Evolutionary conservation across 2,888 invertebrate genomes (phyloP).

Genomic region (Cosmia pyralina): DNA sequence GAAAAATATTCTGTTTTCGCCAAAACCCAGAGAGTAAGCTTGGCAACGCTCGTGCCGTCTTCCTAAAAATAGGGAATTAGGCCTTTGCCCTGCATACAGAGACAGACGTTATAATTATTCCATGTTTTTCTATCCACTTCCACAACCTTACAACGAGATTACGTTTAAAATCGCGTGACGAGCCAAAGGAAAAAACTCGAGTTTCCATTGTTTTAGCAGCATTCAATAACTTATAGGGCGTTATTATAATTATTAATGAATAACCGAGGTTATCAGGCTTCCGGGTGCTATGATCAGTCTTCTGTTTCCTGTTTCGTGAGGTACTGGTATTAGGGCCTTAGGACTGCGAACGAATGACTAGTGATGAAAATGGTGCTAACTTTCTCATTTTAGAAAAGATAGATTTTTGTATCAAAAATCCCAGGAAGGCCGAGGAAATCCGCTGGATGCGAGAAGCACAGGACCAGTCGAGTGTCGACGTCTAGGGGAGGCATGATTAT

Average conservation of each 20-base stretch:
- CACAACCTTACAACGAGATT: slow-evolving; percentile 43
- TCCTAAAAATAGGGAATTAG: no score
- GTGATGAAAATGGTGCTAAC: neutral
- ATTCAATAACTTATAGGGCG: slow-evolving; percentile 55
- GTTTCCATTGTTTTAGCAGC: slow-evolving; percentile 58
- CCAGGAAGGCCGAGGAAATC: no score
- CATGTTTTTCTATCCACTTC: slow-evolving; percentile 42
- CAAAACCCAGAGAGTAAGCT: no score
- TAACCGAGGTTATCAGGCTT: slow-evolving; percentile 49
- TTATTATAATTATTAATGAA: slow-evolving; percentile 47
- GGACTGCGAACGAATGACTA: slow-evolving; percentile 9
- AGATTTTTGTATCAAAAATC: neutral
- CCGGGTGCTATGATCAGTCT: slow-evolving; percentile 53
- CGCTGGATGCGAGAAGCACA: no score
- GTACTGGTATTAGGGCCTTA: slow-evolving; percentile 31
- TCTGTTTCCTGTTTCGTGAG: slow-evolving; percentile 51
- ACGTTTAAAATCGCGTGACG: slow-evolving; percentile 51
- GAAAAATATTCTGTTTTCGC: no score
- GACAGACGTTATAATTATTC: slow-evolving; percentile 1
- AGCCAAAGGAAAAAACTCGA: slow-evolving; percentile 49
- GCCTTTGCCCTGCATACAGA: neutral
- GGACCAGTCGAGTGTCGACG: no score
- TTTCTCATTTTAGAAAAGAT: no score
- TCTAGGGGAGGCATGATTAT: no score
- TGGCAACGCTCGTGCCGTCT: no score